Percentiles rank a stretch among this genome's conserved stretches.
phyloP scores from a whole-genome alignment of 2,113 vertebrate species.

The Poecilia latipinna region DNA sequence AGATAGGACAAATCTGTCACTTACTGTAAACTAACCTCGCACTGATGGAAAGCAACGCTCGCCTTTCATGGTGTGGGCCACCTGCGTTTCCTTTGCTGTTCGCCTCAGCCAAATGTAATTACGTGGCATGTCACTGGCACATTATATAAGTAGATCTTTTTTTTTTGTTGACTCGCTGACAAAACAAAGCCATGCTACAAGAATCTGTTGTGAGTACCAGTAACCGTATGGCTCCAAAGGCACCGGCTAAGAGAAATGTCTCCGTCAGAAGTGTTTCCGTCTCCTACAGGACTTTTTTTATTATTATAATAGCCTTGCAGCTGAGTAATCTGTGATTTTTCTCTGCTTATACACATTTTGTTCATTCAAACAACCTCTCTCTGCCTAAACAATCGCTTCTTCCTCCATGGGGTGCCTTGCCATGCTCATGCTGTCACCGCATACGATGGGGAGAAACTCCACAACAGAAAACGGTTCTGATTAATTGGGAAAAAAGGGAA shows the following conservation, averaged over 20 bases:
- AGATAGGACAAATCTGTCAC: slow-evolving; percentile 35
- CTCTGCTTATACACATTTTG: slow-evolving; percentile 22
- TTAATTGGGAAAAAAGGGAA: slow-evolving; percentile 39
- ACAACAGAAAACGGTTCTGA: slow-evolving; percentile 22
- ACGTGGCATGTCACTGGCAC: neutral
- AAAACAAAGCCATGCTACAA: slow-evolving; percentile 31
- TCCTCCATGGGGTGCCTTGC: slow-evolving; percentile 14
- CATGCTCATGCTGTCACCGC: neutral
- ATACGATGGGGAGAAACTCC: slow-evolving; percentile 27
- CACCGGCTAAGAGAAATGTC: slow-evolving; percentile 36
- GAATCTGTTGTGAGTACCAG: slow-evolving; percentile 23
- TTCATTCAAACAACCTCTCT: neutral
- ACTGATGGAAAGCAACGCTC: slow-evolving; percentile 28
- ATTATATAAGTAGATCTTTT: slow-evolving; percentile 15
- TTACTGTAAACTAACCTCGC: slow-evolving; percentile 56
- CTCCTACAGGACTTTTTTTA: slow-evolving; percentile 31
- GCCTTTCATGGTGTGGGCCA: slow-evolving; percentile 32
- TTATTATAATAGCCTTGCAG: slow-evolving; percentile 32
- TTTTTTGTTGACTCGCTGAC: slow-evolving; percentile 21
- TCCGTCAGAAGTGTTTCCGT: slow-evolving; percentile 36
- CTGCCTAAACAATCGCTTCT: neutral
- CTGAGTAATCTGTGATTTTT: slow-evolving; percentile 30
- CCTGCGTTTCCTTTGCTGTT: slow-evolving; percentile 20
- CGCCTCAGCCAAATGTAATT: slow-evolving; percentile 11
- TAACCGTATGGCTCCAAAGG: slow-evolving; percentile 49